phyloP scores from a whole-genome alignment of 2,797 vertebrate species.

The Sebastes matsubarae region DNA sequence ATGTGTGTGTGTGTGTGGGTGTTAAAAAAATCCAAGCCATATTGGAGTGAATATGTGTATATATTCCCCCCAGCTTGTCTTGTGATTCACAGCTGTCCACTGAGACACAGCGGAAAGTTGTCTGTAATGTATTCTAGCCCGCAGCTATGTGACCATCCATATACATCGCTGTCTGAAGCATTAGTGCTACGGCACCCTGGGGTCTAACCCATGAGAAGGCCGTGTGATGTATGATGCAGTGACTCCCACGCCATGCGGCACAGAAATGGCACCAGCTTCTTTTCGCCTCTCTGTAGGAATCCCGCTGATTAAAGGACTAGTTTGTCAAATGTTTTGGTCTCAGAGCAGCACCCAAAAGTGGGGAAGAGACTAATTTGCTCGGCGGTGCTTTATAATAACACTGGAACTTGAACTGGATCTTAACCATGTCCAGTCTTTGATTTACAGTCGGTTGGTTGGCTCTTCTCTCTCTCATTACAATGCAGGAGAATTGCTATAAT shows the following conservation, averaged over 20 bases:
- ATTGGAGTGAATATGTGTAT: not conserved
- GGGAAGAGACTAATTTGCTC: not conserved
- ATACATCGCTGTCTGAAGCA: conserved; percentile 49
- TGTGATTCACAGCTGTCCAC: conserved; percentile 9
- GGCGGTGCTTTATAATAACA: not conserved
- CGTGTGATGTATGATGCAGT: conserved; percentile 29
- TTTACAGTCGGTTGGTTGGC: not conserved
- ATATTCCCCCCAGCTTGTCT: not conserved
- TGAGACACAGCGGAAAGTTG: conserved; percentile 27
- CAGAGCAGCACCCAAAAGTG: not conserved
- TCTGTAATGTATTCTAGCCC: conserved; percentile 59
- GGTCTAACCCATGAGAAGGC: conserved; percentile 30
- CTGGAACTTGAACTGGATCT: conserved; percentile 7
- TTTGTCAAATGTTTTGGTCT: conserved; percentile 25
- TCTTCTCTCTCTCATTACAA: conserved; percentile 5
- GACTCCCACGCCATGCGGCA: conserved; percentile 14
- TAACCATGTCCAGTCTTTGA: conserved; percentile 1
- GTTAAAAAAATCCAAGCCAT: not conserved
- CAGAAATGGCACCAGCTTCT: not conserved
- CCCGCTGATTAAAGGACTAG: conserved; percentile 28
- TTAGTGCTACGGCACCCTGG: conserved; percentile 32
- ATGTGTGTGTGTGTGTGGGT: not conserved
- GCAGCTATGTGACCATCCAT: conserved; percentile 48
- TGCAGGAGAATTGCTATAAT: conserved; percentile 5
- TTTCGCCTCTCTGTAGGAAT: conserved; percentile 1